These are phyloP conservation scores for Balaeniceps rex DNA, from an alignment of 2,113 vertebrate genomes.

Conservation along the genomic window DNA sequence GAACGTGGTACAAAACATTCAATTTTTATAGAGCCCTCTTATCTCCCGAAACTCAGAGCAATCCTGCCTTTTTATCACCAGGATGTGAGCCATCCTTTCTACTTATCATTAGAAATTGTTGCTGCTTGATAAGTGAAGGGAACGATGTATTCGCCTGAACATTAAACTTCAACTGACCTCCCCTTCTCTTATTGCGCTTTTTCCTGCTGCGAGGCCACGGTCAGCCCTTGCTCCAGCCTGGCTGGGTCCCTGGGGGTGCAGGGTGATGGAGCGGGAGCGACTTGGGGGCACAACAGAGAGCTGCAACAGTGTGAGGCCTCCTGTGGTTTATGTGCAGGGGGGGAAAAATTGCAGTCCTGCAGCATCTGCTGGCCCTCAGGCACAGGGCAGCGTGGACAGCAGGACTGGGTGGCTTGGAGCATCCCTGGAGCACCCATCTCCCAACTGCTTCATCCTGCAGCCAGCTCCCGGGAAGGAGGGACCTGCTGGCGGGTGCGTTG, in stretches of 20 bases:
- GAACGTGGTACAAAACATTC: background rate
- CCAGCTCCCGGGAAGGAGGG: background rate
- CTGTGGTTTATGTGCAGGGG: background rate
- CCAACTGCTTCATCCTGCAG: background rate
- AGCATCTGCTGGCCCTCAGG: background rate
- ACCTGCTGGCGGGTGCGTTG: background rate
- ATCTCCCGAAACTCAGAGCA: background rate
- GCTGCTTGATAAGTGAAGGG: slow-evolving; percentile 15
- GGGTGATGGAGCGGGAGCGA: background rate
- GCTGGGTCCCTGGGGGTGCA: background rate
- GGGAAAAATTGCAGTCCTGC: background rate
- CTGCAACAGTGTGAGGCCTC: rapidly evolving
- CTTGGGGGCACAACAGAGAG: background rate
- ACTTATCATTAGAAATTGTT: background rate
- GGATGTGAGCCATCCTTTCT: background rate
- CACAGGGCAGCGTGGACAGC: background rate
- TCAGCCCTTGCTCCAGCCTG: background rate
- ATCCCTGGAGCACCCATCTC: background rate
- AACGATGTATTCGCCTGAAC: background rate
- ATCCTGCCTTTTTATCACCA: background rate
- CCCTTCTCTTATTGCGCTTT: background rate
- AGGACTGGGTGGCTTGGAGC: background rate
- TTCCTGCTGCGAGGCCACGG: rapidly evolving
- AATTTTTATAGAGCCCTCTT: background rate
- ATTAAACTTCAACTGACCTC: slow-evolving; percentile 47